Percentiles rank a stretch among this genome's conserved stretches.
phyloP scores from a whole-genome alignment of 2,888 invertebrate genomes.

The Phengaris arion region DNA sequence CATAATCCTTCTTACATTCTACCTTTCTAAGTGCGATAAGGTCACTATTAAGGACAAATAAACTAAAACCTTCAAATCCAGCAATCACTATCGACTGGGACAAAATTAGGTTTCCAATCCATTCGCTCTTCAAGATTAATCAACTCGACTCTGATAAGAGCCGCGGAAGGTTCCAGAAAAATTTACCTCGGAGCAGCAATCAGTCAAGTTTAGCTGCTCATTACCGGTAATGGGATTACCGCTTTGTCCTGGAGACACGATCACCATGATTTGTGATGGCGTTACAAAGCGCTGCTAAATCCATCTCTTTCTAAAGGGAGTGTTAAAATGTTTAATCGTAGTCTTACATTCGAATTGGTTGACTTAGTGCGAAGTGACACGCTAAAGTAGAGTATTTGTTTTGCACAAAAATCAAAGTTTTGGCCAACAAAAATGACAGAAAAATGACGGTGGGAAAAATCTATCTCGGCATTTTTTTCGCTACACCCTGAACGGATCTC shows the following conservation, averaged over 20 bases:
- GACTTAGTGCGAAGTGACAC: not conserved
- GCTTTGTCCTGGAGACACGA: conserved; percentile 50
- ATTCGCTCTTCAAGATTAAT: conserved; percentile 37
- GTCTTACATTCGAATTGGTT: not conserved
- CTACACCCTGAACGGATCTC: not conserved
- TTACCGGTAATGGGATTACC: conserved; percentile 63
- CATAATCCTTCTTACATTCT: not conserved
- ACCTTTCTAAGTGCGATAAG: conserved; percentile 7
- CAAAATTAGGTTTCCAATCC: conserved; percentile 12
- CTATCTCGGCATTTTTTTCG: no score
- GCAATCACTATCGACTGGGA: conserved; percentile 5
- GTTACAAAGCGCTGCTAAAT: not conserved
- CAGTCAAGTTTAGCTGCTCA: conserved; percentile 71
- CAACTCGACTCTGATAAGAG: conserved; percentile 59
- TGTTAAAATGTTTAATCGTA: conserved; percentile 4
- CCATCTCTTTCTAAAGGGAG: not conserved
- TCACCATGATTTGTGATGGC: not conserved
- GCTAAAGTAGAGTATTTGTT: no score
- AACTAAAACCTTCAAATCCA: conserved; percentile 14
- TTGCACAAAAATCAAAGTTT: no score
- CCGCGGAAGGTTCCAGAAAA: conserved; percentile 58
- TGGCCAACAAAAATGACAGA: no score
- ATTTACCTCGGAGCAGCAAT: conserved; percentile 64
- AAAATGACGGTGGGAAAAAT: no score
- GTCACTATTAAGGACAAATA: not conserved